Conservation (phyloP, 1,140 invertebrate species). For the Mamestra configurata region DNA sequence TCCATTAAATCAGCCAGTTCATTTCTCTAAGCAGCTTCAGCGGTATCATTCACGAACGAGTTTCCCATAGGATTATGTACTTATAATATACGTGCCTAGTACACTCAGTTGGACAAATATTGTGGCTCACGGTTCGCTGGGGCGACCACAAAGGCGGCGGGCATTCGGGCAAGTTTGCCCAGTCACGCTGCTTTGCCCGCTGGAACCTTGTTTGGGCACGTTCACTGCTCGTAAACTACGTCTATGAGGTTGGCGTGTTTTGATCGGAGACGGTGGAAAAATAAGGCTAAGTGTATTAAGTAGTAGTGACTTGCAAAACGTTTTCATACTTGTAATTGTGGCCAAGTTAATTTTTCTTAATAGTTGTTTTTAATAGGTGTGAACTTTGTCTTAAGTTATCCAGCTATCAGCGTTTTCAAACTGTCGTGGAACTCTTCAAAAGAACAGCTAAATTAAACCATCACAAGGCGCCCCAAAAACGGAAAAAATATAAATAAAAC, state of each 20-base stretch:
- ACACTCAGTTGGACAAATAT: slow-evolving; percentile 42
- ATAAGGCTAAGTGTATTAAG: slow-evolving; percentile 17
- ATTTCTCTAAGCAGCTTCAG: slow-evolving; percentile 29
- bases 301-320: background rate
- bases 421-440: too few relatives aligned
- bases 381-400: too few relatives aligned
- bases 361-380: too few relatives aligned
- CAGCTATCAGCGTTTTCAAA: too few relatives aligned
- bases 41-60: slow-evolving; percentile 40
- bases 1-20: background rate
- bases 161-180: background rate
- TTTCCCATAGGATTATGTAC: slow-evolving; percentile 30
- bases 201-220: slow-evolving; percentile 2
- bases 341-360: too few relatives aligned
- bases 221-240: slow-evolving; percentile 3
- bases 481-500: background rate
- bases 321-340: background rate
- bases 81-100: slow-evolving; percentile 1
- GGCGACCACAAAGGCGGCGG: slow-evolving; percentile 23
- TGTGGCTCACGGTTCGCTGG: slow-evolving; percentile 40
- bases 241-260: background rate
- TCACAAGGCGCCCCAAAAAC: too few relatives aligned
- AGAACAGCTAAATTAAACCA: too few relatives aligned
- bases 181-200: slow-evolving; percentile 27
- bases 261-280: slow-evolving; percentile 1